Conservation (phyloP, 2,113 vertebrate genomes). For the Dinomys branickii region DNA sequence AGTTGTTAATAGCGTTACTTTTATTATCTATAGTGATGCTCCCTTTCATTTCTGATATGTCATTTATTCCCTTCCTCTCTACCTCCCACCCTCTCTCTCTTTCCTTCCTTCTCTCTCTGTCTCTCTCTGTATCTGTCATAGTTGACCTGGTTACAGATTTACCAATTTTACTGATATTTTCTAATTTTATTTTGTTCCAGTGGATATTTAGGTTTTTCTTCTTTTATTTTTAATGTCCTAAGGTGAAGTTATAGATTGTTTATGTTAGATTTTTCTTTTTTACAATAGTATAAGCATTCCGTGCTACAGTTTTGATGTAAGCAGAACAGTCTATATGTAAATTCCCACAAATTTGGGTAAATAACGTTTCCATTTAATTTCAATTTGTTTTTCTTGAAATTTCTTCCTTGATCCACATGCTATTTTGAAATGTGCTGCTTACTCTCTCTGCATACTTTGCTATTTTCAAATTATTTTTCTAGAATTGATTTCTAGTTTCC, state of each 20-base stretch:
- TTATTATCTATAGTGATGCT: neutral
- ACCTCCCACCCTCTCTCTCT: no score
- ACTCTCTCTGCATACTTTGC: no score
- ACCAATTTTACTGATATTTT: neutral
- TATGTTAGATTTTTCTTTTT: neutral
- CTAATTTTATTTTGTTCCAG: neutral
- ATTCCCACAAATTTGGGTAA: neutral
- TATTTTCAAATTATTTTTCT: neutral
- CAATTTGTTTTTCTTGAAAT: neutral
- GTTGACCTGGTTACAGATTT: neutral
- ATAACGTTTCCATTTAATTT: neutral
- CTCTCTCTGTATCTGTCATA: neutral
- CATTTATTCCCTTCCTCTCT: no score
- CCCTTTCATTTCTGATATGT: neutral
- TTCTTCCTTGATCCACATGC: neutral
- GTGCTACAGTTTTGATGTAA: neutral
- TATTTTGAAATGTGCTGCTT: neutral
- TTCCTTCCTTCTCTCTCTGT: no score
- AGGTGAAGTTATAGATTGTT: neutral
- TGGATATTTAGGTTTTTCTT: neutral
- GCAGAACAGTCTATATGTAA: neutral
- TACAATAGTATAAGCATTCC: neutral
- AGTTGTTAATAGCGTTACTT: neutral
- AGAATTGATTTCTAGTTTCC: neutral
- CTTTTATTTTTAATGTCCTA: neutral